Evolutionary conservation across 2,888 invertebrate species (phyloP).

Genomic region (Amiota mariae): DNA sequence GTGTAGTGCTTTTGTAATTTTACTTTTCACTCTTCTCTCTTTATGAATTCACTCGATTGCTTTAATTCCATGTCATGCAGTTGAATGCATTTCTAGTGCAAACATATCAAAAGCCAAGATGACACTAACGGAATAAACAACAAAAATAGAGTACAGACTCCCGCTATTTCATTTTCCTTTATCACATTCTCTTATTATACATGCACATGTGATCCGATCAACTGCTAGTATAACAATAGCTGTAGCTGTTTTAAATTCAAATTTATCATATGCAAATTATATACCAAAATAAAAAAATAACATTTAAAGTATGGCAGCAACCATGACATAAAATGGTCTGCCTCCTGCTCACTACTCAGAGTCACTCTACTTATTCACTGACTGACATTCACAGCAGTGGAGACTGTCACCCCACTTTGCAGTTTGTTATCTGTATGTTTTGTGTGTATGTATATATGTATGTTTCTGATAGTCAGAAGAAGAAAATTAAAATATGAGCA

Average conservation of each 20-base stretch:
- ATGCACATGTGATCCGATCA: background rate
- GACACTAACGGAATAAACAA: no score
- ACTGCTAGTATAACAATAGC: background rate
- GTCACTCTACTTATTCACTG: background rate
- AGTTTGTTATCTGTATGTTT: no score
- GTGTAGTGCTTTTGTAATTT: background rate
- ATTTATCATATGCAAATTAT: conserved; percentile 53
- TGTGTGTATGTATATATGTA: background rate
- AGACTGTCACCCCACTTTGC: no score
- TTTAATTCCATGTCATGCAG: conserved; percentile 5
- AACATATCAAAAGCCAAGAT: background rate
- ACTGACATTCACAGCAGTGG: no score
- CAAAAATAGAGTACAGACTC: no score
- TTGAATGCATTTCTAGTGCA: conserved; percentile 30
- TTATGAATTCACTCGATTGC: background rate
- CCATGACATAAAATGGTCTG: background rate
- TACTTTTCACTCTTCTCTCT: conserved; percentile 18
- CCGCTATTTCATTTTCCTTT: no score
- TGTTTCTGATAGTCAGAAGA: no score
- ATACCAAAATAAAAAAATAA: conserved; percentile 34
- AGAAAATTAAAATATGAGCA: conserved; percentile 56
- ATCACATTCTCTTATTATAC: background rate
- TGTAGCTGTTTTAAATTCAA: conserved; percentile 42
- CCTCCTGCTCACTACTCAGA: background rate
- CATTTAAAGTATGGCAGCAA: background rate